These are phyloP conservation scores for Lingula anatina DNA, from an alignment of 2,888 invertebrate genomes.

Conservation along the genomic window DNA sequence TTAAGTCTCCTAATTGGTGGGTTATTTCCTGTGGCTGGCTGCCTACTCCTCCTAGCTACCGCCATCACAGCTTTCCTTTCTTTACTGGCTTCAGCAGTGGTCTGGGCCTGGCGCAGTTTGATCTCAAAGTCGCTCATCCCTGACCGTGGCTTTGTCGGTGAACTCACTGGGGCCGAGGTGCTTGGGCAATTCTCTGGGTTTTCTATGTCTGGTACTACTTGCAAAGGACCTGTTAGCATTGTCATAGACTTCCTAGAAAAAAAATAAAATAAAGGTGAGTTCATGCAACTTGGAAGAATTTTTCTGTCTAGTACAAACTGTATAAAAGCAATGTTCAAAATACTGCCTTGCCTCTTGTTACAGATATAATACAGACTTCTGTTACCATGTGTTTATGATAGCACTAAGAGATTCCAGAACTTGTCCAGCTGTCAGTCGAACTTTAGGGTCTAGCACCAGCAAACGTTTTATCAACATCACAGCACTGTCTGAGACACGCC, in stretches of 20 bases:
- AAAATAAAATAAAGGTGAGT: not conserved
- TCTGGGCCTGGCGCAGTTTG: slow-evolving; percentile 12
- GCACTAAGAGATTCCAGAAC: slow-evolving; percentile 57
- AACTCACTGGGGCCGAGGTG: not conserved
- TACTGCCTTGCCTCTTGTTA: too few relatives aligned
- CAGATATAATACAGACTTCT: too few relatives aligned
- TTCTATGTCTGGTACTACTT: slow-evolving; percentile 42
- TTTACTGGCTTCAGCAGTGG: slow-evolving; percentile 6
- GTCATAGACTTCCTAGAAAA: slow-evolving; percentile 31
- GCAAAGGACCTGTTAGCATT: slow-evolving; percentile 22
- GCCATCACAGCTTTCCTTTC: slow-evolving; percentile 3
- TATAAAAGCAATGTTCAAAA: too few relatives aligned
- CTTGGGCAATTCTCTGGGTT: slow-evolving; percentile 5
- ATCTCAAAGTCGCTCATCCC: slow-evolving; percentile 14
- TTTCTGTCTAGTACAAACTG: too few relatives aligned
- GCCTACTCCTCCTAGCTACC: slow-evolving; percentile 11
- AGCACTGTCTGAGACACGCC: slow-evolving; percentile 62
- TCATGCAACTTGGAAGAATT: too few relatives aligned
- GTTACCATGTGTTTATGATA: slow-evolving; percentile 48
- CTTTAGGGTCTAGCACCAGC: slow-evolving; percentile 65
- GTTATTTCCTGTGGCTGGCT: slow-evolving; percentile 16
- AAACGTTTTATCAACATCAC: slow-evolving; percentile 65
- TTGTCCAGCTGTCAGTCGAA: slow-evolving; percentile 64
- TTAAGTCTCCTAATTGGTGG: slow-evolving; percentile 35
- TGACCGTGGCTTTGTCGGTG: not conserved